A percentile compares a stretch with the other conserved stretches of the same genome.
Conservation (phyloP, 2,888 invertebrate genomes). For the Cephus runcator region DNA sequence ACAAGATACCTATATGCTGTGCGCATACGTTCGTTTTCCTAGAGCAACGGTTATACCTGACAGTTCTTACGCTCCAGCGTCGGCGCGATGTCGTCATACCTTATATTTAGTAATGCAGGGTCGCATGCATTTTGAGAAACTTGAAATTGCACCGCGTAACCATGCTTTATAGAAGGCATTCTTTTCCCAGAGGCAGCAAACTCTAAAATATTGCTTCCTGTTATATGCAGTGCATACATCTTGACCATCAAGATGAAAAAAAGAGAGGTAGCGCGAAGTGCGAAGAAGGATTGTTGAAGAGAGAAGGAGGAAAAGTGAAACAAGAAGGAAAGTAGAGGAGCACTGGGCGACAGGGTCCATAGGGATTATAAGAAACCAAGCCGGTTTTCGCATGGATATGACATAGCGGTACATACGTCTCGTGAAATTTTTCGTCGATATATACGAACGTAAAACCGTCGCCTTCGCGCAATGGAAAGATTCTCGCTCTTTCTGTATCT, state of each 20-base stretch:
- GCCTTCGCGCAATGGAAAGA: background rate
- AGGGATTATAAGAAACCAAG: constrained; percentile 15
- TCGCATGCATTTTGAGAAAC: constrained; percentile 43
- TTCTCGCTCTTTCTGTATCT: background rate
- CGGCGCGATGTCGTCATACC: constrained; percentile 4
- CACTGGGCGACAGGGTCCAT: constrained; percentile 8
- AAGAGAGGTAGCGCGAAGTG: background rate
- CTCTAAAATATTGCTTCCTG: constrained; percentile 54
- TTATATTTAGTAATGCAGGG: constrained; percentile 14
- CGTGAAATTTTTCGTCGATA: background rate
- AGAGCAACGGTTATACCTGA: background rate
- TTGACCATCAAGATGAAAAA: constrained; percentile 23
- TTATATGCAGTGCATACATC: constrained; percentile 48
- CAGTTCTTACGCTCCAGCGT: background rate
- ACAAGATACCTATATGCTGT: background rate
- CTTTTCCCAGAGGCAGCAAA: constrained; percentile 37
- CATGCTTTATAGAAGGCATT: constrained; percentile 49
- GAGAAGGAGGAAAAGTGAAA: background rate
- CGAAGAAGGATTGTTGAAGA: constrained; percentile 9
- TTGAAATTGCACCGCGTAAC: constrained; percentile 57
- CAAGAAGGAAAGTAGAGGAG: constrained; percentile 5
- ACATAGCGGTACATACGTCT: background rate
- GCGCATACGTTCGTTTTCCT: background rate
- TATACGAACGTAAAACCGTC: background rate
- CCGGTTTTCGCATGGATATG: constrained; percentile 9